Base-by-base conservation (phyloP, 2,113 vertebrate genomes). In the Athene cunicularia region DNA sequence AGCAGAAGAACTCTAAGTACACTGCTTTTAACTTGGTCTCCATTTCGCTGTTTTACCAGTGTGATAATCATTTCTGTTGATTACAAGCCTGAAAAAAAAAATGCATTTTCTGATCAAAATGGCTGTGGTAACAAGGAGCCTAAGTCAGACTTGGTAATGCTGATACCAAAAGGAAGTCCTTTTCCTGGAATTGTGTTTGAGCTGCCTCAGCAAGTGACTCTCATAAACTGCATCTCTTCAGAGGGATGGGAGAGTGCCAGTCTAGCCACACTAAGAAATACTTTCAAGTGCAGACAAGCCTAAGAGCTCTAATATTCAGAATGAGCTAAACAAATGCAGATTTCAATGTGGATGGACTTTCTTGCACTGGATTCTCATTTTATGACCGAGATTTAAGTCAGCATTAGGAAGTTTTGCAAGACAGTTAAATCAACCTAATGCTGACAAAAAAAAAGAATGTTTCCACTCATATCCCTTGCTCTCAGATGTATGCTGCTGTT, bases 81-180 rank as follows among this genome's bases (percentile, higher is more conserved):
- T 94, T 93, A 85, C 9, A 3, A 88, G 49, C 26, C 35, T 41
- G 24, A 66, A 85, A 92, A 71, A 37, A 37, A 76, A 63, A 22
- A 9, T 2, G 14, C 16, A 13, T 91, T 95, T 86, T 73, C 74
- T 88, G 80, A 94, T 93, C 77, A 88, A 94, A 97, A 96, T 93
- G 77, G 33, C 81, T 90, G 43, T 88, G 81, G 67, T 66, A 90
- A 95, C 74, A 90, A 88, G 79, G 32, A 90, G 49, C 90, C 85
- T 88, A 75, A 96, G 92, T 84, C 79, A 94, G 81, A 62, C 49
- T 82, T 76, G 35, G 71, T 53, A 94, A 94, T 62, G 67, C 45
- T 90, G 77, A 53, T 91, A 93, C 82, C 71, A 94, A 96, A 96
- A 93, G 62, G 45, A 95, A 90, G 84, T 68, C 58, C 74, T 96